Evolutionary conservation across 2,113 vertebrate species (phyloP).

Genomic region (Sinocyclocheilus anshuiensis): DNA sequence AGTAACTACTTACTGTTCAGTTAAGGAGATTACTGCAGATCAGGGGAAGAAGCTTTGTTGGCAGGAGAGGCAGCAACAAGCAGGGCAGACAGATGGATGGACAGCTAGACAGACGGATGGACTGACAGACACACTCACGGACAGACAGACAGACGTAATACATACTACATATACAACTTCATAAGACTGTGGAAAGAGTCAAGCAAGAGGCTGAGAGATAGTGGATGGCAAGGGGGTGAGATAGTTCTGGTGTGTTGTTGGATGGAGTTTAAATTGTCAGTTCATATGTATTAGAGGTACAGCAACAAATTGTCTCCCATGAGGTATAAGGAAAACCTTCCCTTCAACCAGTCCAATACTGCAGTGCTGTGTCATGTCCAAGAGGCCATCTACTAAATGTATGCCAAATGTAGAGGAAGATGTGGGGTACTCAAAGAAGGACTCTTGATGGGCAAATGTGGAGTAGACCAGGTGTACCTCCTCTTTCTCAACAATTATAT

Average conservation of each 20-base stretch:
- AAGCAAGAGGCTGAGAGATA: background rate
- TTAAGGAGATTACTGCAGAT: background rate
- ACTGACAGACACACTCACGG: background rate
- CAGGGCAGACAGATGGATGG: background rate
- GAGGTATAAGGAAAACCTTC: background rate
- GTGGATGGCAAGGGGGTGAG: background rate
- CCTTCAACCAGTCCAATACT: background rate
- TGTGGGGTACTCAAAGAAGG: background rate
- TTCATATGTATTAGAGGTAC: background rate
- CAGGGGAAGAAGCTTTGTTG: background rate
- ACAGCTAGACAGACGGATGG: background rate
- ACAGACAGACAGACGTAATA: background rate
- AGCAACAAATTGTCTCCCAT: background rate
- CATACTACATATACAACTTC: background rate
- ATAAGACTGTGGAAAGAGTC: background rate
- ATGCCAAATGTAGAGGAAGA: background rate
- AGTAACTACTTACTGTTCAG: background rate
- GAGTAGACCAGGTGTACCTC: background rate
- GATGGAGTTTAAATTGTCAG: background rate
- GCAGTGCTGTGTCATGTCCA: background rate
- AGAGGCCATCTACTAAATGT: background rate
- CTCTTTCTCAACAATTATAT: background rate
- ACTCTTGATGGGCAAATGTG: background rate
- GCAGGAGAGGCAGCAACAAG: background rate
- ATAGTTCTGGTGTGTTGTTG: background rate